Evolutionary conservation across 2,797 vertebrate species (phyloP), one percentile per base, ranked within the genome.

Genomic region (Leptoclinus maculatus): DNA sequence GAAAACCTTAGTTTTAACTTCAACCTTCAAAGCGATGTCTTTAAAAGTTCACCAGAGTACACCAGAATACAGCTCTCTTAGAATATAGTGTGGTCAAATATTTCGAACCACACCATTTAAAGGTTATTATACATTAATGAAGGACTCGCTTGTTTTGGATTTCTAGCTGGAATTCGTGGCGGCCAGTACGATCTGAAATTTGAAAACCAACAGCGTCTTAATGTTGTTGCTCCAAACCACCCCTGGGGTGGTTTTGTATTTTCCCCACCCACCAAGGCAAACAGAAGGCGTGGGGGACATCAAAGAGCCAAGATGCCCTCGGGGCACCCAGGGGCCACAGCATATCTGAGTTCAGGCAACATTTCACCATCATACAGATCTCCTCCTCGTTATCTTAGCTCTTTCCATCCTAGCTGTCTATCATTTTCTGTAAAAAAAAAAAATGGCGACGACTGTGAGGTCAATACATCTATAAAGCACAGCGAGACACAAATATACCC

Each of bases 181-280:
- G 36, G 70, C 79, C 75, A 2, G 25, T 60, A 2, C 60, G 67
- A 88, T 85, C 77, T 90, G 84, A 90, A 89, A 85, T 83, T n/a
- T 67, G 62, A 88, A 83, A 74, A 71, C 83, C 36, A 86, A 88
- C 88, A 91, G 73, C 45, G 71, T 85, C 87, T 83, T 57, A 90
- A 88, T 88, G 89, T 83, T 89, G 79, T 83, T 71, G 83, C 75
- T 88, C 79, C 78, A 83, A 91, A 86, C 78, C 88, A 64, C 17
- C 74, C 54, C 43, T 34, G 74, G 67, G 66, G 70, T 87, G 81
- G 88, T 91, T 89, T 88, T 93, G 92, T 54, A 14, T 91, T 90
- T 89, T 87, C 87, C 88, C 91, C 90, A 87, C 90, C 90, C 86
- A 89, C 80, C 76, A 75, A 86, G 82, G 87, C 88, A 89, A 90